phyloP scores from a whole-genome alignment of 2,888 invertebrate genomes.

The Abrostola tripartita region DNA sequence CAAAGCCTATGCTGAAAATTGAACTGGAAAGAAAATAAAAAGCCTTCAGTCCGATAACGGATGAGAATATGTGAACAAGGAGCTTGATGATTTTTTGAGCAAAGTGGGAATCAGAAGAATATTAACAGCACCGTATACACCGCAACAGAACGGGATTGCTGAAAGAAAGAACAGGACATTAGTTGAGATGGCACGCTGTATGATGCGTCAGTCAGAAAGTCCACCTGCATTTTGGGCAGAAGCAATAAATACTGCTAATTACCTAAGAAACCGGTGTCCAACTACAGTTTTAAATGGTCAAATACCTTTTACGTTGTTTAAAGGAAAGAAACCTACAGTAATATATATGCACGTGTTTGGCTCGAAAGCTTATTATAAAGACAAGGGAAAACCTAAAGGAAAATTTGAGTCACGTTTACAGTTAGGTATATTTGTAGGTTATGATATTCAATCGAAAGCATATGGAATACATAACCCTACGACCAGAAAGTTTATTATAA shows the following conservation, averaged over 20 bases:
- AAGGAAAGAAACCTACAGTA: conserved; percentile 36
- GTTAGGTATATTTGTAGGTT: no score
- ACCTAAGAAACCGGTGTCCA: no score
- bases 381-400: conserved; percentile 23
- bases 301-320: not conserved
- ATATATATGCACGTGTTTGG: conserved; percentile 37
- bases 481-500: conserved; percentile 12
- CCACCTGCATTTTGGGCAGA: conserved; percentile 25
- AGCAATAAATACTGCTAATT: conserved; percentile 5
- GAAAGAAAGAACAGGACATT: conserved; percentile 17
- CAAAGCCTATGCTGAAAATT: conserved; percentile 5
- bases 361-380: conserved; percentile 28
- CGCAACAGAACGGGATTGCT: conserved; percentile 8
- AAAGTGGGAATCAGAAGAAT: conserved; percentile 12
- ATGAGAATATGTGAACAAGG: conserved; percentile 5
- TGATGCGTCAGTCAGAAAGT: conserved; percentile 36
- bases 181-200: conserved; percentile 32
- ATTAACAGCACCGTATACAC: conserved; percentile 6
- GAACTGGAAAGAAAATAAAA: not conserved
- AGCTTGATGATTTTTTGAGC: conserved; percentile 6
- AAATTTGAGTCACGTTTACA: conserved; percentile 16
- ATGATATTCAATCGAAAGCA: no score
- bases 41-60: conserved; percentile 6
- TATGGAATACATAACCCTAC: not conserved
- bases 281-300: no score